phyloP scores from a whole-genome alignment of 2,113 vertebrate genomes.

The Aspiorhynchus laticeps region DNA sequence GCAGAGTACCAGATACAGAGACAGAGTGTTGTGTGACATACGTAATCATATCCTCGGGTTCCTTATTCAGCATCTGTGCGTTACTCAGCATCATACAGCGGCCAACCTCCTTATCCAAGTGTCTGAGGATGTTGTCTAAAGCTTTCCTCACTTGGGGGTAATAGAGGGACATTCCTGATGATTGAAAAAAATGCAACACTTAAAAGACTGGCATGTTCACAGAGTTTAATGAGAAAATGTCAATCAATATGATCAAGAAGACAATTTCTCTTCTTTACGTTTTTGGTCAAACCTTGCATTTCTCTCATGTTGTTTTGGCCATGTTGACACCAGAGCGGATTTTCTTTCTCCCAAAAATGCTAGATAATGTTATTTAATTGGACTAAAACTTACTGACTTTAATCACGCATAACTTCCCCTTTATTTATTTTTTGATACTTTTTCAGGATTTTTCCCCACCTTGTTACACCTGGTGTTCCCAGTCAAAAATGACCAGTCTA shows the following conservation, averaged over 20 bases:
- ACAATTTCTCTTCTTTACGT: neutral
- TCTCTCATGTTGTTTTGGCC: neutral
- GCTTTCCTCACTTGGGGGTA: slow-evolving; percentile 98
- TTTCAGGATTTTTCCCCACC: neutral
- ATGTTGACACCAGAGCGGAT: too few relatives aligned
- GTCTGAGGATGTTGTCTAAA: slow-evolving; percentile 93
- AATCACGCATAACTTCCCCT: neutral
- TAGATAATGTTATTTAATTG: neutral
- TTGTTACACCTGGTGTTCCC: too few relatives aligned
- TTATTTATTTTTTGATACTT: too few relatives aligned
- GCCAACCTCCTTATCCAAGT: slow-evolving; percentile 98
- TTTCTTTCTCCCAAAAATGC: neutral
- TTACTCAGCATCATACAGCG: slow-evolving; percentile 98
- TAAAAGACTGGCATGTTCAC: neutral
- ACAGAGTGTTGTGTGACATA: slow-evolving; percentile 72
- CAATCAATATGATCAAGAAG: neutral
- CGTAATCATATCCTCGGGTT: slow-evolving; percentile 99
- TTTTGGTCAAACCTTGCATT: neutral
- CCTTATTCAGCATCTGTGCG: slow-evolving; percentile 97
- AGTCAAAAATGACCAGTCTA: too few relatives aligned
- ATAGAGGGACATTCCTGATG: slow-evolving; percentile 93
- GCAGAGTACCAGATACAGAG: neutral
- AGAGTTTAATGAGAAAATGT: neutral
- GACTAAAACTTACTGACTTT: neutral
- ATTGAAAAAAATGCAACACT: neutral